phyloP scores from a whole-genome alignment of 2,113 vertebrate species.

The Hyaena hyaena region DNA sequence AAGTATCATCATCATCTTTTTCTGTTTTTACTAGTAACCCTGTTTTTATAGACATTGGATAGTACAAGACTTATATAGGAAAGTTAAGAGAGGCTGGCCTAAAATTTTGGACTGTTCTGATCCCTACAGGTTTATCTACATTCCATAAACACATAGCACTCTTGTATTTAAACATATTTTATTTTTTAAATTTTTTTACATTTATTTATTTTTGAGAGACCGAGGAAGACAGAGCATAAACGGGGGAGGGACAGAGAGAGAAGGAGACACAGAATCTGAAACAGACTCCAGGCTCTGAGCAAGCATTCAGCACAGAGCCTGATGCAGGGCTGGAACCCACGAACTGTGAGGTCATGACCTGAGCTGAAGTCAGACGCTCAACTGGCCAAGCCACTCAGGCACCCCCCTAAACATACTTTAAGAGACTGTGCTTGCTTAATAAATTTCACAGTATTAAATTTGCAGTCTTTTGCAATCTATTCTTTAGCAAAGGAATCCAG shows the following conservation, averaged over 20 bases:
- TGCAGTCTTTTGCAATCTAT: neutral
- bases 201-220: too few relatives aligned
- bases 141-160: neutral
- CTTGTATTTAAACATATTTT: neutral
- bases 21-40: neutral
- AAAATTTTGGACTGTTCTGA: neutral
- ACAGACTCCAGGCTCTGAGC: too few relatives aligned
- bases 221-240: too few relatives aligned
- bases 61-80: neutral
- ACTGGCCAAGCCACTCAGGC: too few relatives aligned
- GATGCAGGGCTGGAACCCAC: too few relatives aligned
- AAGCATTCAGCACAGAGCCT: too few relatives aligned
- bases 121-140: neutral
- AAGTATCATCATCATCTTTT: neutral
- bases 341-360: too few relatives aligned
- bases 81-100: neutral
- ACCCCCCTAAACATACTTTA: neutral
- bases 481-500: conserved; percentile 11
- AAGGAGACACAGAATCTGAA: too few relatives aligned
- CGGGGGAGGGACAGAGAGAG: too few relatives aligned
- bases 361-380: too few relatives aligned
- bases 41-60: neutral
- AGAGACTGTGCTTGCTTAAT: neutral
- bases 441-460: neutral
- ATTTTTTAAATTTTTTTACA: neutral